Base-by-base conservation (phyloP, 2,113 vertebrate genomes). In the Amblyornis subalaris region DNA sequence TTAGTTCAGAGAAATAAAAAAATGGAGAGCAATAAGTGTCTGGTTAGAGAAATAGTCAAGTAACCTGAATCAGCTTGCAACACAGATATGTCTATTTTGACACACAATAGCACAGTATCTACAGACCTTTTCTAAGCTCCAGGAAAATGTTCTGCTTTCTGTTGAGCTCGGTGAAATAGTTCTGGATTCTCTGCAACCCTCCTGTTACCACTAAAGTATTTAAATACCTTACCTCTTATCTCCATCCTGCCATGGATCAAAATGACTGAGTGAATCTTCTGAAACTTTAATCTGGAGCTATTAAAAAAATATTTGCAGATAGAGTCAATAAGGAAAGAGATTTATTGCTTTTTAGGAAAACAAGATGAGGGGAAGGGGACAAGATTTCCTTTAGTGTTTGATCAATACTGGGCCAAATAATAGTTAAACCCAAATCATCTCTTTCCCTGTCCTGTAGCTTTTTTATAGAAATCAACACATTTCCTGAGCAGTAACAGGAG, bases 391-490 rank as follows among this genome's bases (percentile, higher is more conserved):
- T 61, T n/a, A 22, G 13, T 42, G 7, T 69, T 81, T 69, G n/a
- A 35, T 80, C 20, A 3, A 20, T 38, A 20, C 5, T 44, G 44
- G 18, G 12, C 14, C 50, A 86, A 88, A 77, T 44, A 89, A 62
- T 28, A 33, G 33, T 77, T 86, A 92, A 89, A 2, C 12, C 14
- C 29, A 71, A 81, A 88, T 71, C 1, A 64, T 28, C 21, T 61
- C 42, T 83, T 76, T 64, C 42, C 70, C 47, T 71, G 23, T 67
- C 24, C 53, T 72, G 50, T 40, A 75, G 18, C 31, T 40, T 40
- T 78, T 78, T 89, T 82, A 89, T 48, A 53, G 45, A 85, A 95
- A 91, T 89, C 81, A 87, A 36, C 66, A 70, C 66, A 64, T 87
- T 87, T 84, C 36, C 74, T 89, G 81, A 89, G 70, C 17, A 5